Evolutionary conservation across 30 jellyfish, hydroid and myxozoan species (phyloP), one percentile per base, ranked within the genome.

Genomic region (Clytia hemisphaerica): DNA sequence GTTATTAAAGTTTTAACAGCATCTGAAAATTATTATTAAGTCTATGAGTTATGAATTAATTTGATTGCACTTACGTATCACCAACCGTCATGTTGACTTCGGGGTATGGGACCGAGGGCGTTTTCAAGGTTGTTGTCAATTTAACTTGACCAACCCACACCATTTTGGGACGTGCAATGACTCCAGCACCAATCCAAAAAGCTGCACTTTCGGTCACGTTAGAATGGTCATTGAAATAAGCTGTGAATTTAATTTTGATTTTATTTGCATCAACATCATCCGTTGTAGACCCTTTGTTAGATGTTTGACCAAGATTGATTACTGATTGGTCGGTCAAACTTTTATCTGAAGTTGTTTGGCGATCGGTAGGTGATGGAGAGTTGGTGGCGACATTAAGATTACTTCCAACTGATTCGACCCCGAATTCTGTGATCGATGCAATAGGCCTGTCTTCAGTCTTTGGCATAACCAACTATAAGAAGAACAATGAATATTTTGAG

Each of bases 121-220:
- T 37, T 4, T 88, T 68, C 33, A 80, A 32, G 21, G 51, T 70
- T 21, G 93, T 42, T 36, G 57, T 54, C 67, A 80, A 40, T 21
- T 36, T 36, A 3, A 80, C 72, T 58, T 89, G 94, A 9, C 94
- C 95, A 32, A 80, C 92, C 98, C 98, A 89, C 14, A 89, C 78
- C 94, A 80, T 82, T 25, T 70, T 44, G 3, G 93, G 92, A 27
- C 71, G 71, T n/a, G 85, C 95, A 24, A 65, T 77, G 36, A 89
- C 73, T 2, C 98, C 94, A 29, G 98, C 98, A 26, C 93, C 94
- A 1, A 89, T 91, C 98, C 98, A 89, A 65, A 46, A 76, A 19
- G n/a, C 19, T 3, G 93, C 27, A 42, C 78, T 76, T 37, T 80
- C 76, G 63, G 94, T 75, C 35, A 82, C 66, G 57, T 75, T 80